Base-by-base conservation (phyloP, 2,797 vertebrate genomes). In the Holocentrus rufus region DNA sequence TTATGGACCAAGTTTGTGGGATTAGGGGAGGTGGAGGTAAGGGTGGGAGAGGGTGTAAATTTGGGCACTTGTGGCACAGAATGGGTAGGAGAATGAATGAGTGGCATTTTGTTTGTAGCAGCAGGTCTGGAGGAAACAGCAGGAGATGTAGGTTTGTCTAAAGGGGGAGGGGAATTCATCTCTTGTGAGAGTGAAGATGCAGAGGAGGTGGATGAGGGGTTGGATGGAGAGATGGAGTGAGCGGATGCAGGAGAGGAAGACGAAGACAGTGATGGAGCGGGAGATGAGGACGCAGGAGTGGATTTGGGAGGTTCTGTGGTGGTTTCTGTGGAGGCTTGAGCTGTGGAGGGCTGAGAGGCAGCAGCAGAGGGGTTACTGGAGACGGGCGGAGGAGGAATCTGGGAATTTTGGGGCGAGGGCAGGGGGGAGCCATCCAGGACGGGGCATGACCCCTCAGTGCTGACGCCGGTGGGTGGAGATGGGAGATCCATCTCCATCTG, bases 401-500 rank as follows among this genome's bases (percentile, higher is more conserved):
- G 67, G 72, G 13, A 50, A 25, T 67, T 69, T 46, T 1, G 20
- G 5, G 62, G 72, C 65, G 82, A 67, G 23, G 77, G 60, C 56
- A 2, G 49, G 60, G 84, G 63, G 7, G 62, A 0, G 69, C 46
- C 68, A 56, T 79, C 75, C 53, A 54, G 56, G 60, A 60, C 67
- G 74, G 85, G 74, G 49, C 69, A 30, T 25, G 80, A 72, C 69
- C 58, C 71, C 64, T 72, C 64, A n/a, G 74, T 53, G 54, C 65
- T 70, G 50, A 84, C 76, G 69, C 75, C 39, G 5, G 54, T 59
- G n/a, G 78, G 73, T 27, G 79, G 65, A 69, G 85, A 67, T 65
- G 74, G 36, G 1, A 74, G 62, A 54, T 88, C 76, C 74, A 89
- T 77, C 60, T 93, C 86, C 89, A 89, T 90, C 64, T 86, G 74